phyloP scores from a whole-genome alignment of 2,113 vertebrate genomes.

The Elephantulus edwardii region DNA sequence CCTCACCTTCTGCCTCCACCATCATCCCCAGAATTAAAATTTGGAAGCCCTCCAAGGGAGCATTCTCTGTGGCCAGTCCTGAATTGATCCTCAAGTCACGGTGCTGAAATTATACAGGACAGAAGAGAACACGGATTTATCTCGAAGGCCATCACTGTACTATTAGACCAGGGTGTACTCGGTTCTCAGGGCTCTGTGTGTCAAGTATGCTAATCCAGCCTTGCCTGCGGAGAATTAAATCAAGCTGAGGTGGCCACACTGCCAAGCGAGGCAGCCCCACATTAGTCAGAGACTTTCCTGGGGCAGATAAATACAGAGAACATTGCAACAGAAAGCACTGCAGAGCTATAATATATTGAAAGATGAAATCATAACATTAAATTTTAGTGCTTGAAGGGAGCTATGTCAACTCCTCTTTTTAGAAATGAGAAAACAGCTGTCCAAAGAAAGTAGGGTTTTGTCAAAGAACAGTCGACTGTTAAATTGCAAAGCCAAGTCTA shows the following conservation, averaged over 20 bases:
- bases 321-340: neutral
- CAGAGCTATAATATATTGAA: neutral
- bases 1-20: slow-evolving; percentile 26
- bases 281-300: slow-evolving; percentile 26
- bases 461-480: neutral
- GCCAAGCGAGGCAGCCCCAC: neutral
- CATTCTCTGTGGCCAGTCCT: slow-evolving; percentile 18
- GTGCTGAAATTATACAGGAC: slow-evolving; percentile 40
- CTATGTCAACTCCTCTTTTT: neutral
- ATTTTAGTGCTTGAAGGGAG: slow-evolving; percentile 20
- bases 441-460: neutral
- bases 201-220: slow-evolving; percentile 44
- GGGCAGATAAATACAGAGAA: slow-evolving; percentile 1
- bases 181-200: neutral
- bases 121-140: slow-evolving; percentile 47
- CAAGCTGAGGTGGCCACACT: slow-evolving; percentile 27
- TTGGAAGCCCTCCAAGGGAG: slow-evolving; percentile 57
- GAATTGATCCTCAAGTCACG: slow-evolving; percentile 1
- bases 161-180: slow-evolving; percentile 22
- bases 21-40: slow-evolving; percentile 43
- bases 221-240: slow-evolving; percentile 48
- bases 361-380: neutral
- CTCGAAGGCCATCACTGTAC: neutral
- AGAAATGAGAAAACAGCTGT: neutral
- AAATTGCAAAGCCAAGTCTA: neutral